A percentile compares a stretch with the other conserved stretches of the same genome.
These are phyloP conservation scores for Lethocerus indicus DNA, from an alignment of 1,140 invertebrate species.

Conservation along the genomic window DNA sequence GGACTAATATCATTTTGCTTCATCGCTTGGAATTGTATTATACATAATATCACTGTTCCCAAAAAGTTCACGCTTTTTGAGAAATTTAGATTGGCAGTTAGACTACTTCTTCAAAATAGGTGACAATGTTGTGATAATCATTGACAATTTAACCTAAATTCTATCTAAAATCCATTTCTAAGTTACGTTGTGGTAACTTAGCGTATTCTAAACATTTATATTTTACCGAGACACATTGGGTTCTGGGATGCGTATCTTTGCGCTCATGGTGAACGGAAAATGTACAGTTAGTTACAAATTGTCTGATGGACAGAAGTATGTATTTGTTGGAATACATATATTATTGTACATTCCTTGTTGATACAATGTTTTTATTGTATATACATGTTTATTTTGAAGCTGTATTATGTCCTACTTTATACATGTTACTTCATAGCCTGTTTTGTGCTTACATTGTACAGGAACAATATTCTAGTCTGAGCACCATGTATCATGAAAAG, in stretches of 20 bases:
- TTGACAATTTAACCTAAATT: too few relatives aligned
- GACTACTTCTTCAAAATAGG: too few relatives aligned
- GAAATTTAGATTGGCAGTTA: too few relatives aligned
- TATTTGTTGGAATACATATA: background rate
- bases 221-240: background rate
- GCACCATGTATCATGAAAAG: too few relatives aligned
- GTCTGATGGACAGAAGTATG: background rate
- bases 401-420: background rate
- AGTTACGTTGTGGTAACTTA: constrained; percentile 3
- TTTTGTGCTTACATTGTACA: constrained; percentile 1
- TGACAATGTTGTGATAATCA: too few relatives aligned
- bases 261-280: background rate
- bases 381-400: constrained; percentile 4
- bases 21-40: too few relatives aligned
- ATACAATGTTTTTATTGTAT: constrained; percentile 9
- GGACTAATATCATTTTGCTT: too few relatives aligned
- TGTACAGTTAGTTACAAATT: background rate
- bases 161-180: background rate
- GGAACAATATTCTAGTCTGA: constrained; percentile 1
- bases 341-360: constrained; percentile 11
- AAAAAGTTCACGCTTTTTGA: too few relatives aligned
- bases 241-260: background rate
- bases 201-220: constrained; percentile 4
- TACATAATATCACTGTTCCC: too few relatives aligned
- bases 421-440: background rate